Conservation (phyloP, 2,113 vertebrate genomes). For the Mystacornis crossleyi region DNA sequence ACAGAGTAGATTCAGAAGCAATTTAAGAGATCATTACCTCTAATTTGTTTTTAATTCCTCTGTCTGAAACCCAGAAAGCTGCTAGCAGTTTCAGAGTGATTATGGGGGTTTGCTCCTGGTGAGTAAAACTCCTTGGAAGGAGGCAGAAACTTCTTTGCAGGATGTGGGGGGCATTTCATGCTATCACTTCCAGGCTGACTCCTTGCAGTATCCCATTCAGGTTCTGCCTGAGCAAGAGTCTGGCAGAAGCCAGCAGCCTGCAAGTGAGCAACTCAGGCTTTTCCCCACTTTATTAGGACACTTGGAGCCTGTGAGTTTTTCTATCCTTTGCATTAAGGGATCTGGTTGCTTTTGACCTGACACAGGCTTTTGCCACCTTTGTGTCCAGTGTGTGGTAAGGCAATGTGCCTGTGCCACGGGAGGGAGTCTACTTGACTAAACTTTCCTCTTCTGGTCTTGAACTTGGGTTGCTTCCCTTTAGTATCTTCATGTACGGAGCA, state of each 20-base stretch:
- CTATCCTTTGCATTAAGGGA: neutral
- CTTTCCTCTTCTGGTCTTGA: neutral
- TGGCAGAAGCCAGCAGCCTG: neutral
- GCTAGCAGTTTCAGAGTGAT: neutral
- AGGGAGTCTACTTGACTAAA: neutral
- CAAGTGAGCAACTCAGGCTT: neutral
- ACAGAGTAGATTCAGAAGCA: constrained; percentile 14
- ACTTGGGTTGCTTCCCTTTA: neutral
- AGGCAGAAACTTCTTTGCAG: neutral
- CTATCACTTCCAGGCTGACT: fast-evolving
- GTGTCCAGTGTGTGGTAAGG: neutral
- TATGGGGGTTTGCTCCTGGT: neutral
- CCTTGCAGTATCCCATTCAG: neutral
- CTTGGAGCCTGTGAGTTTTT: neutral
- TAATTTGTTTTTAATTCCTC: constrained; percentile 64
- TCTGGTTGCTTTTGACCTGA: neutral
- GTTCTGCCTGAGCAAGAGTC: neutral
- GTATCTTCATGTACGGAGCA: neutral
- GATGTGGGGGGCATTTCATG: neutral
- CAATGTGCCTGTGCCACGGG: fast-evolving
- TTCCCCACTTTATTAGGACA: neutral
- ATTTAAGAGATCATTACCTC: constrained; percentile 58
- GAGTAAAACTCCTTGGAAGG: neutral
- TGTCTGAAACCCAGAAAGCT: neutral
- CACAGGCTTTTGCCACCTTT: neutral